Base-by-base conservation (phyloP, 30 jellyfish, hydroid and myxozoan species). In the Pelagia noctiluca region DNA sequence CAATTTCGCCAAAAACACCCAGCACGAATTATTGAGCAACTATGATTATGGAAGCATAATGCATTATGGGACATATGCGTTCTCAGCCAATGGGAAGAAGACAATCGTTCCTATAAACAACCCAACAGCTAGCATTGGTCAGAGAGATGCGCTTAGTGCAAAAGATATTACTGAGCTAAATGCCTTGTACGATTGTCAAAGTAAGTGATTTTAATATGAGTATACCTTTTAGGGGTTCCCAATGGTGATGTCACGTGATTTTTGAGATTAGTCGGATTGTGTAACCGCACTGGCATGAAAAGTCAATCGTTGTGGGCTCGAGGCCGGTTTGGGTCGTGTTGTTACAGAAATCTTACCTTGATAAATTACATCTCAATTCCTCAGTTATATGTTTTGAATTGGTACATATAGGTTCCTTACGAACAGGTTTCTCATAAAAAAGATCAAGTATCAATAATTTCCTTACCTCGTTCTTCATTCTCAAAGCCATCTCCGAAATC, bases 1-100 rank as follows among this genome's bases (percentile, higher is more conserved):
- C 74, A 85, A 90, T 65, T 91, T 91, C 60, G 46, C 71, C 2
- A 91, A 91, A 68, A 42, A 73, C 34, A 63, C 71, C 35, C 34
- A 34, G 8, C 78, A 78, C 18, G 80, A 67, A 24, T 2, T 81
- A 42, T 62, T 82, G 60, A 57, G n/a, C 30, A 73, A 69, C 11
- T 84, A 71, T 72, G 95, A 84, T 47, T 84, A 84, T 64, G 62
- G 48, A 64, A 84, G 95, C 74, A 38, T 84, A n/a, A 84, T 84
- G 95, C 88, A 71, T 36, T 74, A 84, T 61, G 95, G 95, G 60
- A 30, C 82, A 50, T 82, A 67, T 42, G 72, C 92, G 33, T 82
- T 82, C 64, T 46, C 86, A n/a, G 38, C 80, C 1, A 82, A 82
- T 68, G 92, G 92, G 22, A 82, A 69, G 65, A 71, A 68, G 71